Evolutionary conservation across 2,797 vertebrate genomes (phyloP).

Genomic region (Enteromius trimaculatus): DNA sequence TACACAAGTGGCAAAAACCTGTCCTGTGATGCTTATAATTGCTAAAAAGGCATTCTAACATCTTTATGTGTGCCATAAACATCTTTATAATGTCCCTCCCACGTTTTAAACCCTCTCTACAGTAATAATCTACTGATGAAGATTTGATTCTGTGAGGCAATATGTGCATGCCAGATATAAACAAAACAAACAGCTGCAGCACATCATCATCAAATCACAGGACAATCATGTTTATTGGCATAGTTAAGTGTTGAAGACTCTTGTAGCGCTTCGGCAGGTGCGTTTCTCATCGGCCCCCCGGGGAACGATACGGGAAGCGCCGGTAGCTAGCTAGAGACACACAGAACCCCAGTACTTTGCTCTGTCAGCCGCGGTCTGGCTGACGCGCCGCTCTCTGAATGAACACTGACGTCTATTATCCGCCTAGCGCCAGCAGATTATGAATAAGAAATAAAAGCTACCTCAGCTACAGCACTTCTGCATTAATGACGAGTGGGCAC

Average conservation of each 20-base stretch:
- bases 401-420: slow-evolving; percentile 83
- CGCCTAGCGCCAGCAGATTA: slow-evolving; percentile 81
- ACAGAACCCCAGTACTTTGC: slow-evolving; percentile 73
- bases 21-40: slow-evolving; percentile 12
- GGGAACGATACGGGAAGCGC: slow-evolving; percentile 73
- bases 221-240: slow-evolving; percentile 82
- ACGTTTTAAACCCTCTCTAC: slow-evolving; percentile 14
- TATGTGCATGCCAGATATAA: slow-evolving; percentile 76
- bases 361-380: slow-evolving; percentile 65
- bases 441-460: slow-evolving; percentile 93
- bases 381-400: slow-evolving; percentile 75
- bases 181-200: slow-evolving; percentile 75
- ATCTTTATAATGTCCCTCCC: slow-evolving; percentile 14
- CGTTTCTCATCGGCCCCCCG: slow-evolving; percentile 56
- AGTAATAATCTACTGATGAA: slow-evolving; percentile 32
- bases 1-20: neutral
- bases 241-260: slow-evolving; percentile 80
- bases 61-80: slow-evolving; percentile 38
- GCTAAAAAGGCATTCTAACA: slow-evolving; percentile 12
- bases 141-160: slow-evolving; percentile 58
- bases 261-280: slow-evolving; percentile 54
- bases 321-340: slow-evolving; percentile 75
- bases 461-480: slow-evolving; percentile 86
- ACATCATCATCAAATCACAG: slow-evolving; percentile 74
- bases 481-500: slow-evolving; percentile 76